Evolutionary conservation across 2,797 vertebrate species (phyloP).

Genomic region (Enteromius viviparus): DNA sequence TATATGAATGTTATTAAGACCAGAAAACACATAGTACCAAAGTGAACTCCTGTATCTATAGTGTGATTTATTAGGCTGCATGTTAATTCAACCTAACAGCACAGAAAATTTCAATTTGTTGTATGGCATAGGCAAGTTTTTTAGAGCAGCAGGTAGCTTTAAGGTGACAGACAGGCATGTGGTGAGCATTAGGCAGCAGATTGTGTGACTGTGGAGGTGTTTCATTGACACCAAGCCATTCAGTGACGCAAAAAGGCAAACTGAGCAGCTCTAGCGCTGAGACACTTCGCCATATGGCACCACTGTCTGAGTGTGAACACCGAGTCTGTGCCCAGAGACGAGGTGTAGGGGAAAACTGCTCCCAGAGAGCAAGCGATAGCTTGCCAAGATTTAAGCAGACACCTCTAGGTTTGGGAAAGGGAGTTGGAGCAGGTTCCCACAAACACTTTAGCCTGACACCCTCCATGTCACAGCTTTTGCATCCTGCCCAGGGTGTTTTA

Average conservation of each 20-base stretch:
- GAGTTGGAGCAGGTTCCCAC: conserved; percentile 62
- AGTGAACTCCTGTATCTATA: neutral
- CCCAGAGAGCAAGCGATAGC: conserved; percentile 42
- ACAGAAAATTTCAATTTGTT: neutral
- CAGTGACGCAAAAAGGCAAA: conserved; percentile 48
- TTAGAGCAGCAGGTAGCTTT: conserved; percentile 45
- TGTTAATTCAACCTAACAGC: neutral
- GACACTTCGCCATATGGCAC: conserved; percentile 64
- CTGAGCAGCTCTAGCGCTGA: conserved; percentile 35
- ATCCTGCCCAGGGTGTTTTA: conserved; percentile 53
- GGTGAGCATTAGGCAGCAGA: conserved; percentile 62
- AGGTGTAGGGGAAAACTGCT: conserved; percentile 55
- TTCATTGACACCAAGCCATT: conserved; percentile 59
- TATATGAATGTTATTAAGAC: conserved; percentile 1
- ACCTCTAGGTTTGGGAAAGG: conserved; percentile 56
- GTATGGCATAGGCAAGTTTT: neutral
- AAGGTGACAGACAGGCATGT: conserved; percentile 60
- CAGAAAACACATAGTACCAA: neutral
- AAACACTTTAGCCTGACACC: conserved; percentile 57
- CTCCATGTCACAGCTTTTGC: conserved; percentile 55
- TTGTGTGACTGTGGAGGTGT: conserved; percentile 61
- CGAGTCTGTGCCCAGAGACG: conserved; percentile 48
- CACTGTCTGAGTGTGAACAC: conserved; percentile 51
- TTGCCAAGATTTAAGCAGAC: conserved; percentile 59
- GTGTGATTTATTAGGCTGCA: neutral